phyloP scores from a whole-genome alignment of 2,797 vertebrate species.

The Sebastes itinus region DNA sequence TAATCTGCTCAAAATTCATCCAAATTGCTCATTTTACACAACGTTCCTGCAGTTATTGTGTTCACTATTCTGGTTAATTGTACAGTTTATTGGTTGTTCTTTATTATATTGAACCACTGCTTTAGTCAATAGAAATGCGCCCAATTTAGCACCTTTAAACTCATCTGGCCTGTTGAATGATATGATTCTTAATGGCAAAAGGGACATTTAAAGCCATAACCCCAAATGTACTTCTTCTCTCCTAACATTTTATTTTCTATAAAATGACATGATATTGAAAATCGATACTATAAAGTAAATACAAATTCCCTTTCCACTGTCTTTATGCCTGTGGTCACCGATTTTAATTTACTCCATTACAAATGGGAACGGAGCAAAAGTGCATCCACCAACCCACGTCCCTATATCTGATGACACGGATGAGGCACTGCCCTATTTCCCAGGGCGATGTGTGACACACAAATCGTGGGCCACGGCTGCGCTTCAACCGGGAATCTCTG shows the following conservation, averaged over 20 bases:
- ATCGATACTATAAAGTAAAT: neutral
- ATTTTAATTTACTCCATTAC: constrained; percentile 59
- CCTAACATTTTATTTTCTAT: neutral
- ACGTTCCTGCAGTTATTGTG: no score
- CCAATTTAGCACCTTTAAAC: neutral
- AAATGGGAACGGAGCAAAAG: constrained; percentile 49
- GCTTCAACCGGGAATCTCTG: constrained; percentile 61
- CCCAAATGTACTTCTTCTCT: neutral
- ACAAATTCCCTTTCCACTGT: neutral
- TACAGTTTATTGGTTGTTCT: no score
- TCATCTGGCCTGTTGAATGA: neutral
- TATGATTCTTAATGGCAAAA: neutral
- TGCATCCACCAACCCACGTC: constrained; percentile 47
- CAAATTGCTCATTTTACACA: no score
- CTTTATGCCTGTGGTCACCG: constrained; percentile 27
- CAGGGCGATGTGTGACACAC: constrained; percentile 71
- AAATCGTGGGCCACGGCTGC: constrained; percentile 46
- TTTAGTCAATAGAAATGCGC: no score
- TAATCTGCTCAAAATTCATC: no score
- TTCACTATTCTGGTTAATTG: no score
- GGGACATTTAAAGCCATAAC: neutral
- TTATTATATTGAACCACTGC: no score
- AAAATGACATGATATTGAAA: neutral
- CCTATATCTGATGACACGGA: constrained; percentile 58
- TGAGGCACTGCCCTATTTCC: constrained; percentile 72